Conservation (phyloP, 2,888 invertebrate genomes). For the Melinaea marsaeus region DNA sequence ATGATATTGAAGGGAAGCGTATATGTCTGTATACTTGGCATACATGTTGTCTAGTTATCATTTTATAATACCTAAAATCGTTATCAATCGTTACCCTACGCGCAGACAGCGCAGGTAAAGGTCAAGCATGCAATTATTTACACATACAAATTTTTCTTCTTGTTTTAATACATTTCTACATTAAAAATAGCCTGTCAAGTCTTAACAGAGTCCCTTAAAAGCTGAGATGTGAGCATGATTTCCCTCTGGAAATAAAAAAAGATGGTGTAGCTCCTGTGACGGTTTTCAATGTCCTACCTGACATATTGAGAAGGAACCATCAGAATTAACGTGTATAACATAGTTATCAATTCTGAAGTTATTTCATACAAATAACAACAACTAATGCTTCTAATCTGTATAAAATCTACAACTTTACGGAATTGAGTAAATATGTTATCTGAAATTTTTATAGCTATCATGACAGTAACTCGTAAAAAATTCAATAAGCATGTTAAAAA, state of each 20-base stretch:
- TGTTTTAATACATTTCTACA: conserved; percentile 7
- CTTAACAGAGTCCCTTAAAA: conserved; percentile 18
- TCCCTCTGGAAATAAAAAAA: conserved; percentile 37
- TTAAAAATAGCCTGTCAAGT: conserved; percentile 11
- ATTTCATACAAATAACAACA: too few relatives aligned
- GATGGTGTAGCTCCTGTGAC: conserved; percentile 25
- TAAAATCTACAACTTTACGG: too few relatives aligned
- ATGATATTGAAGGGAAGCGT: neutral
- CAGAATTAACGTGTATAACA: too few relatives aligned
- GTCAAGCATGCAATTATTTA: too few relatives aligned
- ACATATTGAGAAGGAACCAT: conserved; percentile 15
- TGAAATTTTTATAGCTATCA: neutral
- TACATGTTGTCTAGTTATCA: too few relatives aligned
- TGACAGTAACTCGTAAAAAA: conserved; percentile 1
- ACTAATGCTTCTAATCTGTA: too few relatives aligned
- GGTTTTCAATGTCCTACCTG: conserved; percentile 19
- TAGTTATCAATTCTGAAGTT: too few relatives aligned
- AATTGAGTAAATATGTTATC: too few relatives aligned
- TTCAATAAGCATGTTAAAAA: conserved; percentile 3
- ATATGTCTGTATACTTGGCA: neutral
- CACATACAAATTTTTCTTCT: neutral
- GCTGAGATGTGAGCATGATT: conserved; percentile 32
- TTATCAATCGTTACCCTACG: too few relatives aligned
- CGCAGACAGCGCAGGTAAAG: too few relatives aligned
- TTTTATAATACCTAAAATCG: too few relatives aligned